These are phyloP conservation scores for Blastobasis adustella DNA, from an alignment of 2,888 invertebrate species.

Conservation along the genomic window DNA sequence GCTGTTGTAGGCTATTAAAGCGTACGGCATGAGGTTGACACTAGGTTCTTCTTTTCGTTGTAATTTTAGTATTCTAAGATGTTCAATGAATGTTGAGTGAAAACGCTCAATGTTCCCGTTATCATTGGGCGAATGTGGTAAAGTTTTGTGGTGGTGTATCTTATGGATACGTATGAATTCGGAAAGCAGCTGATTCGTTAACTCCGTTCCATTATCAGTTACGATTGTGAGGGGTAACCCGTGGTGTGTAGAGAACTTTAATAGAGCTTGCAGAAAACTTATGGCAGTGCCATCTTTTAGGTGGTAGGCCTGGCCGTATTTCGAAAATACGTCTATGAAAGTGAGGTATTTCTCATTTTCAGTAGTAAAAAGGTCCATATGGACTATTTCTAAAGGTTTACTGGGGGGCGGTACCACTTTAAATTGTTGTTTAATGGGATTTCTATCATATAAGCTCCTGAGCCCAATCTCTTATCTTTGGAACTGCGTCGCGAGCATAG, in stretches of 20 bases:
- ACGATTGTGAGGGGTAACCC: conserved; percentile 7
- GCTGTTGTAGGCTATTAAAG: no score
- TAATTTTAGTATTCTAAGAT: conserved; percentile 6
- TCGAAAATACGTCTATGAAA: not conserved
- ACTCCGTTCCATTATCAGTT: no score
- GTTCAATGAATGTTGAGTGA: conserved; percentile 2
- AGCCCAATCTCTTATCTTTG: no score
- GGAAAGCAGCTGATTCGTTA: no score
- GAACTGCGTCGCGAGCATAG: no score
- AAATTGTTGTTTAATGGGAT: no score
- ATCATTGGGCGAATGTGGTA: conserved; percentile 14
- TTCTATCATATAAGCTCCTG: no score
- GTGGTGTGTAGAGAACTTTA: conserved; percentile 7
- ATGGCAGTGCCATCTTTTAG: not conserved
- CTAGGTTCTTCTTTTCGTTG: conserved; percentile 3
- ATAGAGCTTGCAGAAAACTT: not conserved
- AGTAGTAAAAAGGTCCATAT: no score
- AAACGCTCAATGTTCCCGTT: conserved; percentile 13
- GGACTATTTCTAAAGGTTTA: no score
- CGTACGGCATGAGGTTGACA: conserved; percentile 6
- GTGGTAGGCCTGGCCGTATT: not conserved
- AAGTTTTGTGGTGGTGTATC: no score
- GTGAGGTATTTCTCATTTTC: conserved; percentile 5
- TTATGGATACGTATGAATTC: no score
- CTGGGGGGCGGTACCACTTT: no score